Percentiles rank a stretch among this genome's conserved stretches.
Evolutionary conservation across 2,888 invertebrate species (phyloP).

Genomic region (Leptothorax acervorum): DNA sequence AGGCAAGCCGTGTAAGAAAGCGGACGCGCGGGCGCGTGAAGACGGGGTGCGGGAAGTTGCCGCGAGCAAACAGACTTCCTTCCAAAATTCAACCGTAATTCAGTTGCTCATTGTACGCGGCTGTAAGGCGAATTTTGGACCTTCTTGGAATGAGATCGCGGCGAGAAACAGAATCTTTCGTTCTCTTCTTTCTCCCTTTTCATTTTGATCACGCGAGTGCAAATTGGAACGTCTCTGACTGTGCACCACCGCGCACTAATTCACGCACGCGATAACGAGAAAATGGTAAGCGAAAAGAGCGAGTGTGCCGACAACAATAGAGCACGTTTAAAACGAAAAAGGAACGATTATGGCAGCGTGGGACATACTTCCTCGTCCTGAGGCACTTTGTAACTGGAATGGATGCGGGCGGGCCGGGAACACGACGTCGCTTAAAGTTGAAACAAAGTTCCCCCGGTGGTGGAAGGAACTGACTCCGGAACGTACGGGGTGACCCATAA

Average conservation of each 20-base stretch:
- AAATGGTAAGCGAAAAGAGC: constrained; percentile 9
- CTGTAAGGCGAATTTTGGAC: not conserved
- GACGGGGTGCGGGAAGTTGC: constrained; percentile 33
- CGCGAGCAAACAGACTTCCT: constrained; percentile 52
- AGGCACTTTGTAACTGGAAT: constrained; percentile 75
- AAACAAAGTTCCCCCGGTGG: constrained; percentile 69
- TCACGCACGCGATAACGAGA: constrained; percentile 42
- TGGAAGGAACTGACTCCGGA: constrained; percentile 47
- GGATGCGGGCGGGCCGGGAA: constrained; percentile 73
- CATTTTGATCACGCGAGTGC: not conserved
- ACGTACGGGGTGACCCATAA: constrained; percentile 54
- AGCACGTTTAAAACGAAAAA: constrained; percentile 67
- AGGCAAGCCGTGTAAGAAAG: constrained; percentile 51
- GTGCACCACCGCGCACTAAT: not conserved
- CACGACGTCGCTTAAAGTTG: constrained; percentile 73
- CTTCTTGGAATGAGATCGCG: not conserved
- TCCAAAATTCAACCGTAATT: constrained; percentile 46
- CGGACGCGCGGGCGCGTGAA: constrained; percentile 29
- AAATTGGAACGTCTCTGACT: not conserved
- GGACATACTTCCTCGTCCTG: constrained; percentile 64
- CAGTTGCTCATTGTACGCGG: constrained; percentile 20
- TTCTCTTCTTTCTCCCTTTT: constrained; percentile 1
- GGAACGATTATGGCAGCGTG: constrained; percentile 70
- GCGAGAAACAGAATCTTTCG: not conserved
- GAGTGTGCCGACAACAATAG: constrained; percentile 64